Conservation (phyloP, 2,113 vertebrate genomes). For the Cavia aperea region DNA sequence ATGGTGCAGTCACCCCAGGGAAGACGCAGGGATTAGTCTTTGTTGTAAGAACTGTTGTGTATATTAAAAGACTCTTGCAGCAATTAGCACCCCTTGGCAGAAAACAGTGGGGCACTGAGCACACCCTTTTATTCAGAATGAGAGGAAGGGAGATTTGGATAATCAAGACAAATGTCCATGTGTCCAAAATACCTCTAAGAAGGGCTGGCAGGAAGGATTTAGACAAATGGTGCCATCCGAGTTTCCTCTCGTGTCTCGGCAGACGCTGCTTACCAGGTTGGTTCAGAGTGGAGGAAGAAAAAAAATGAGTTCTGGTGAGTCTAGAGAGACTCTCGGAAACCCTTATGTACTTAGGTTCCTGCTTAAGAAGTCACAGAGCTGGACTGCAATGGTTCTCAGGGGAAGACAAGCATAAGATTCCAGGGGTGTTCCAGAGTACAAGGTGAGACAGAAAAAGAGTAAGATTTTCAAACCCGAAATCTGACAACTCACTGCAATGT, state of each 20-base stretch:
- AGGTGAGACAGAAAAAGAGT: constrained; percentile 3
- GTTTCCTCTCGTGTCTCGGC: neutral
- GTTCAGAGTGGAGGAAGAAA: neutral
- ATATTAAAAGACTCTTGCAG: constrained; percentile 32
- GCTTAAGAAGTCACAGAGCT: neutral
- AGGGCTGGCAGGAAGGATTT: neutral
- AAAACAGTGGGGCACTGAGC: neutral
- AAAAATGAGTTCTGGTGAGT: neutral
- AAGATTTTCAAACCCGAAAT: neutral
- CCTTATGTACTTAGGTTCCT: neutral
- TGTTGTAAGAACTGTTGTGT: neutral
- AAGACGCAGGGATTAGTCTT: constrained; percentile 28
- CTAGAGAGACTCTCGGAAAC: neutral
- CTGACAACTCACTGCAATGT: neutral
- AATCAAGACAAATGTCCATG: neutral
- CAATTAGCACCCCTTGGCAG: neutral
- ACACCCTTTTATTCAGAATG: constrained; percentile 1
- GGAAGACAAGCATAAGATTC: neutral
- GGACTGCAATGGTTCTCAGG: neutral
- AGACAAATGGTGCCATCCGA: neutral
- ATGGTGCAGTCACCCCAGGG: neutral
- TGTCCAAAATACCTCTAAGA: neutral
- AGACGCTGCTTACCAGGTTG: neutral
- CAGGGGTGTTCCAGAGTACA: neutral
- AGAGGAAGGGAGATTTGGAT: neutral